These are phyloP conservation scores for Plagodis pulveraria DNA, from an alignment of 2,888 invertebrate genomes.

Conservation along the genomic window DNA sequence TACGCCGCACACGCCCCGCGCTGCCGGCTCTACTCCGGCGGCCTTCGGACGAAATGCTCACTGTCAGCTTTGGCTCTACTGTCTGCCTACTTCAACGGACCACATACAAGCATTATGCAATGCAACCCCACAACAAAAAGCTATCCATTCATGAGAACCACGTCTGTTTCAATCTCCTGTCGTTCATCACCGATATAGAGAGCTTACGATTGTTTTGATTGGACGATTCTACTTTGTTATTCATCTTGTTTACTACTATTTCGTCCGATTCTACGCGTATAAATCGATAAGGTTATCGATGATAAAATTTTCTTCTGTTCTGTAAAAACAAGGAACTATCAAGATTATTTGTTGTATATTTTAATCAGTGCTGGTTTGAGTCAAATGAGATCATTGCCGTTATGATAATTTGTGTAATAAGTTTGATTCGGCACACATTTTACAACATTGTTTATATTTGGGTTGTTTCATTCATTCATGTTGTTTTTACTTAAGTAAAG, in stretches of 20 bases:
- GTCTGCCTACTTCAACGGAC: conserved; percentile 36
- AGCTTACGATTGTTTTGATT: conserved; percentile 43
- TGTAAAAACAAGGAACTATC: conserved; percentile 66
- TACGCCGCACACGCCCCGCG: conserved; percentile 74
- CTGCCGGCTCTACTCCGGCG: conserved; percentile 66
- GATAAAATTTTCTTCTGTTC: conserved; percentile 74
- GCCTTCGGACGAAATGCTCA: conserved; percentile 64
- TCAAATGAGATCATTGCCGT: conserved; percentile 75
- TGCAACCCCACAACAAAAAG: conserved; percentile 66
- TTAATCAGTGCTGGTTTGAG: conserved; percentile 63
- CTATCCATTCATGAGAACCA: conserved; percentile 74
- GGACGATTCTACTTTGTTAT: conserved; percentile 34
- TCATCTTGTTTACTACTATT: conserved; percentile 49
- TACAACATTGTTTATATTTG: conserved; percentile 44
- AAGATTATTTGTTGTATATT: conserved; percentile 52
- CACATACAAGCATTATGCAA: conserved; percentile 76
- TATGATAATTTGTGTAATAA: conserved; percentile 66
- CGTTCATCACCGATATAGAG: conserved; percentile 52
- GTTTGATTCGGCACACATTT: conserved; percentile 46
- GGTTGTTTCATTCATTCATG: conserved; percentile 48
- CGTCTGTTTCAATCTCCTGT: conserved; percentile 53
- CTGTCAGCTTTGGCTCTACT: conserved; percentile 48
- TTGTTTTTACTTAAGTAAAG: neutral
- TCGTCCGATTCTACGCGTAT: conserved; percentile 34
- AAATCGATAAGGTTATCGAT: conserved; percentile 60